Evolutionary conservation across 2,888 invertebrate genomes (phyloP).

Genomic region (Pedicia rivosa): DNA sequence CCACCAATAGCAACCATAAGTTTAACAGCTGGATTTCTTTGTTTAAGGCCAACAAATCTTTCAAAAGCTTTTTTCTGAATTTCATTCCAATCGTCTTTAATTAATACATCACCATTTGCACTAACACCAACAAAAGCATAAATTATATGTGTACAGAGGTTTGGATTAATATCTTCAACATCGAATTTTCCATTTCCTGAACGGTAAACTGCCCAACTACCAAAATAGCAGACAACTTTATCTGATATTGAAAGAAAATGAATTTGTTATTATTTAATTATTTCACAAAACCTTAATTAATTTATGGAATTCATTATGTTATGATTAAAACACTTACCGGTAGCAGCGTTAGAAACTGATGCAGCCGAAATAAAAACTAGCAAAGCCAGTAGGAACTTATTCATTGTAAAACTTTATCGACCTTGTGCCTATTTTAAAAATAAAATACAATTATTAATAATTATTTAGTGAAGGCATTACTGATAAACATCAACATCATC

Average conservation of each 20-base stretch:
- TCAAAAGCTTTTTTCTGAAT: slow-evolving; percentile 23
- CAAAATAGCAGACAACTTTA: slow-evolving; percentile 48
- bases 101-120: slow-evolving; percentile 29
- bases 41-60: slow-evolving; percentile 29
- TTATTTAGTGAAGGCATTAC: too few relatives aligned
- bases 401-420: too few relatives aligned
- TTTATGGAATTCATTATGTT: too few relatives aligned
- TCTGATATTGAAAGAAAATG: slow-evolving; percentile 27
- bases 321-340: too few relatives aligned
- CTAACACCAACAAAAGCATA: slow-evolving; percentile 50
- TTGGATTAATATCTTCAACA: slow-evolving; percentile 41
- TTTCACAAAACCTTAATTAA: too few relatives aligned
- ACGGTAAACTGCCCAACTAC: slow-evolving; percentile 52
- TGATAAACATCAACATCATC: too few relatives aligned
- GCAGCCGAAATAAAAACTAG: too few relatives aligned
- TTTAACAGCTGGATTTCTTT: slow-evolving; percentile 29
- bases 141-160: slow-evolving; percentile 49
- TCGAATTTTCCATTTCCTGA: slow-evolving; percentile 40
- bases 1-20: slow-evolving; percentile 37
- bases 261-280: too few relatives aligned
- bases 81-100: slow-evolving; percentile 41
- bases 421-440: too few relatives aligned
- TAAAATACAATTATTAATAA: too few relatives aligned
- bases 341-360: too few relatives aligned
- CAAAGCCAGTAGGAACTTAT: too few relatives aligned